Evolutionary conservation across 2,888 invertebrate genomes (phyloP).

Genomic region (Noctua comes): DNA sequence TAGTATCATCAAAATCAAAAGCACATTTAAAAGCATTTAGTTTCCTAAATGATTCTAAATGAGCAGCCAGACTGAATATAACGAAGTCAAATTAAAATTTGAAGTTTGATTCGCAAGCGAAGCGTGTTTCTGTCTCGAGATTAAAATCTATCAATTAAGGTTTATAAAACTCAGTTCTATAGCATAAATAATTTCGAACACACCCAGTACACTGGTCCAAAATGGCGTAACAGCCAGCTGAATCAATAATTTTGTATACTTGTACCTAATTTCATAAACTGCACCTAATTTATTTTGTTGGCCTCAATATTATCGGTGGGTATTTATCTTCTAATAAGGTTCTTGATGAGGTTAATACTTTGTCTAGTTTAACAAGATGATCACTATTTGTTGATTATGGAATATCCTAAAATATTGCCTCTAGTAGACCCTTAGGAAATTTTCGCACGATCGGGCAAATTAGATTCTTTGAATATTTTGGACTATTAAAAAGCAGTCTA

Average conservation of each 20-base stretch:
- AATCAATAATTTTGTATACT: slow-evolving; percentile 45
- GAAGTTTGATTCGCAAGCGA: background rate
- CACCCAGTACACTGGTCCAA: slow-evolving; percentile 17
- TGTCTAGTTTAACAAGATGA: slow-evolving; percentile 12
- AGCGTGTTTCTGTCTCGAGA: background rate
- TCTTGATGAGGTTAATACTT: slow-evolving; percentile 2
- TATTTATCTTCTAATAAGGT: slow-evolving; percentile 19
- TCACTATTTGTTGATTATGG: background rate
- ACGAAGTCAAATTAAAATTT: slow-evolving; percentile 22
- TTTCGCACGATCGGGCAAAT: background rate
- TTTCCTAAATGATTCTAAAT: slow-evolving; percentile 4
- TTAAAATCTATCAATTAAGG: slow-evolving; percentile 34
- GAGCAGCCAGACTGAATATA: background rate
- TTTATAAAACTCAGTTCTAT: slow-evolving; percentile 23
- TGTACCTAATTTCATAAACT: slow-evolving; percentile 44
- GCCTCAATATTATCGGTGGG: slow-evolving; percentile 43
- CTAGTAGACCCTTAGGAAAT: background rate
- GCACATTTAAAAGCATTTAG: slow-evolving; percentile 24
- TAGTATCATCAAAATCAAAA: slow-evolving; percentile 23
- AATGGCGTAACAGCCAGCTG: slow-evolving; percentile 50
- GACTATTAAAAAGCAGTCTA: background rate
- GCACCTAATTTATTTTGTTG: slow-evolving; percentile 52
- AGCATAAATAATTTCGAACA: slow-evolving; percentile 9
- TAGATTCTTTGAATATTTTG: background rate
- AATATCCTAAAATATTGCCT: background rate